Evolutionary conservation across 2,113 vertebrate genomes (phyloP), one percentile per base, ranked within the genome.

Genomic region (Menidia beryllina): DNA sequence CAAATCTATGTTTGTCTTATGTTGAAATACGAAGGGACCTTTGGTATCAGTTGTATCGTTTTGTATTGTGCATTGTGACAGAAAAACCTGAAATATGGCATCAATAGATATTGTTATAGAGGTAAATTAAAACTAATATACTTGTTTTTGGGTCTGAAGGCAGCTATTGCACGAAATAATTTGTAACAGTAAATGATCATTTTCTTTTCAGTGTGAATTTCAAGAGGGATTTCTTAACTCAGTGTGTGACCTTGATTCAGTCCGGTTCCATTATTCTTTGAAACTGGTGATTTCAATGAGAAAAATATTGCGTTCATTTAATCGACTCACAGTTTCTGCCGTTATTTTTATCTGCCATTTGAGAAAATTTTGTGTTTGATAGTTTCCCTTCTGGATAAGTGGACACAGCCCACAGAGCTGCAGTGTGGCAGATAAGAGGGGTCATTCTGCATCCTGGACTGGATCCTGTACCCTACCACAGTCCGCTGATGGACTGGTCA

Each of bases 371-470:
- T 84, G 39, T 2, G 19, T 1, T 65, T 73, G 11, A 43, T 8
- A 0, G 50, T 93, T 19, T 79, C 87, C 61, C 61, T 43, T 21
- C 78, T 94, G 69, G 82, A 91, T 5, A 52, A 83, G 3, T 53
- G n/a, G n/a, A 81, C 11, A 86, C 92, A 3, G 77, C 82, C 90
- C 94, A 83, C 88, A 83, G 65, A 93, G 86, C 25, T 63, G 60
- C 47, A 92, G 93, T 57, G 57, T 93, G 72, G 83, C 68, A 12
- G 88, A 91, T 38, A 84, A 88, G 17, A 60, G 54, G 1, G 80
- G 86, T 19, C 57, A 24, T 92, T 90, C 54, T 91, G 91, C 92
- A 36, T 76, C 17, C 20, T 92, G 91, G 91, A 72, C 91, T 91
- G 82, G 71, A 91, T 84, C 66, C 43, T 91, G 85, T 34, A 89